Evolutionary conservation across 2,797 vertebrate genomes (phyloP), one percentile per base, ranked within the genome.

Genomic region (Takifugu rubripes): DNA sequence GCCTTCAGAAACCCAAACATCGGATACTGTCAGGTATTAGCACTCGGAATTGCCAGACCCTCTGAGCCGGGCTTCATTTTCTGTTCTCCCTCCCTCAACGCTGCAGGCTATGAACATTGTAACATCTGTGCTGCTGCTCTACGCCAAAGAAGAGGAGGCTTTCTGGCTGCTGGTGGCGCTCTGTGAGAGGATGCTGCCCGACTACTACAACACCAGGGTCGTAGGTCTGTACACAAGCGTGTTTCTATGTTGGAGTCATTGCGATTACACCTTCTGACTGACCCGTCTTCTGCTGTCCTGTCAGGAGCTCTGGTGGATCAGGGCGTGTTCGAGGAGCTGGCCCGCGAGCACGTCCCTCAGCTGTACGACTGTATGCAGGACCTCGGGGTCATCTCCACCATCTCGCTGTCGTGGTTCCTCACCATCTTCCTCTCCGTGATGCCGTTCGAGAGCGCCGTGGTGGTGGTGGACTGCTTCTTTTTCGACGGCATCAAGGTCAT

Each of bases 321-420:
- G 87, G 96, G 96, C 10, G 96, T 99, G 66, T 99, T 99, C 8
- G 97, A 99, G 84, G 96, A 98, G 66, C 71, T 99, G 36, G 95
- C 95, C 11, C 92, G 91, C 12, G 97, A 98, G 76, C 92, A 96
- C 9, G 93, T 98, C 12, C 97, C 97, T 0, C 94, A 98, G 89
- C 93, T 99, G 61, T 98, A 98, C 1, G 95, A 98, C 90, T 98
- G 96, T 82, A 98, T 99, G 97, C 96, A 98, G 86, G 95, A 98
- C 78, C 88, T 99, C 56, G 94, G 96, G 0, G 96, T 98, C 52
- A 98, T 99, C 72, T 98, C 97, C 54, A 98, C 96, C 63, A 98
- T 98, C 76, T 99, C 97, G 0, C 91, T 99, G 25, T 98, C 97
- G 33, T 99, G 97, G 97, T 98, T 99, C 88, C 96, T 99, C 86